Evolutionary conservation across 2,888 invertebrate genomes (phyloP), one percentile per base, ranked within the genome.

Genomic region (Eupsilia transversa): DNA sequence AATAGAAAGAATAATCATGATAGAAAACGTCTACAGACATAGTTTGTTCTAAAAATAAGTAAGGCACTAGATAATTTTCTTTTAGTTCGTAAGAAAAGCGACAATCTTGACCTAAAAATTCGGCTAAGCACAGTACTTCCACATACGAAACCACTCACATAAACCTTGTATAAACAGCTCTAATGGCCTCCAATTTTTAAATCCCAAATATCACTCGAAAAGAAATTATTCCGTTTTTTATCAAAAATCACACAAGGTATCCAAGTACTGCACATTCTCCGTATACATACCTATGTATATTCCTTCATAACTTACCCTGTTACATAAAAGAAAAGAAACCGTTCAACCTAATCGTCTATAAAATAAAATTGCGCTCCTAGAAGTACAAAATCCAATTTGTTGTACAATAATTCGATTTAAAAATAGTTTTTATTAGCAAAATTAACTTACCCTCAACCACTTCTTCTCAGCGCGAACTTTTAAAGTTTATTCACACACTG

Each of bases 341-440:
- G 41, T 27, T 7, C 20, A 52, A 33, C 35, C 23, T 78, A 57
- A 71, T 74, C 49, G 61, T 63, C 54, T 78, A 61, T 72, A 74
- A 54, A 65, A 71, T 54, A 78, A 77, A 77, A 81, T 73, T 82
- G 74, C 74, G 67, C 73, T 73, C 64, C 49, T 70, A 83, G 56
- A 76, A 67, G 61, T 69, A 67, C 77, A 59, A 80, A 89, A 91
- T 91, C 91, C 89, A 89, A 91, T 91, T 91, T 89, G 84, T 70
- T 60, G 78, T 41, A 61, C 72, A 79, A 64, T 89, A 91, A 91
- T 90, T 87, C 77, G 79, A 92, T 90, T 90, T 86, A 86, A 86
- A 84, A 87, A 87, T 84, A 85, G 83, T 84, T 86, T 80, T 73
- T 77, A 83, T 70, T 77, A 74, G 74, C 68, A 83, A 87, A 83